Conservation (phyloP, 2,888 invertebrate genomes). For the Acrobasis suavella region DNA sequence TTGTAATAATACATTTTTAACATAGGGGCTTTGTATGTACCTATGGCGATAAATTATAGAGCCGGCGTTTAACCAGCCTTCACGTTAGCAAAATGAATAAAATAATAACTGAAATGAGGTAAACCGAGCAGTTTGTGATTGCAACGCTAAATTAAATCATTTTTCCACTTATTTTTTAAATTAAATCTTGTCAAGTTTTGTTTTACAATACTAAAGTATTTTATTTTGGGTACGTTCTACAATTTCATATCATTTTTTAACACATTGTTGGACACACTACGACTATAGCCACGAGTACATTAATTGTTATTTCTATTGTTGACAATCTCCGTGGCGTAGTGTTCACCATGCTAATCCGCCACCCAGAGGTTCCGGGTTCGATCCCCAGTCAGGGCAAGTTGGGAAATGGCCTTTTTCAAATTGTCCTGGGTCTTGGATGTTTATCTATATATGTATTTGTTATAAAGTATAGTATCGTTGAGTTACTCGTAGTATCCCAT, state of each 20-base stretch:
- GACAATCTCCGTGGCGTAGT: too few species aligned
- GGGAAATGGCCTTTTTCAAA: too few species aligned
- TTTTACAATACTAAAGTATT: not conserved
- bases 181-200: not conserved
- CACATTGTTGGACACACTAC: too few species aligned
- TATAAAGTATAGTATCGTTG: too few species aligned
- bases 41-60: constrained; percentile 46
- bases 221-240: not conserved
- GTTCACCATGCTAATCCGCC: too few species aligned
- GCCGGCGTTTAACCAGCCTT: constrained; percentile 29
- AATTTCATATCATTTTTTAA: not conserved
- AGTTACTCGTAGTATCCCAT: too few species aligned
- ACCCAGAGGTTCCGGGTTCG: too few species aligned
- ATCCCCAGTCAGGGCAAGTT: too few species aligned
- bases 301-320: too few species aligned
- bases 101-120: constrained; percentile 15
- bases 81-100: constrained; percentile 19
- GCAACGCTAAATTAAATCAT: not conserved
- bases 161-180: not conserved
- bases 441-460: too few species aligned
- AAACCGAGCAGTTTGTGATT: constrained; percentile 16
- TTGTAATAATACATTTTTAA: constrained; percentile 60
- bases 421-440: too few species aligned
- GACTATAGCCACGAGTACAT: too few species aligned
- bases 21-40: constrained; percentile 29